phyloP scores from a whole-genome alignment of 64 coral and sea anemone species.

The Orbicella faveolata region DNA sequence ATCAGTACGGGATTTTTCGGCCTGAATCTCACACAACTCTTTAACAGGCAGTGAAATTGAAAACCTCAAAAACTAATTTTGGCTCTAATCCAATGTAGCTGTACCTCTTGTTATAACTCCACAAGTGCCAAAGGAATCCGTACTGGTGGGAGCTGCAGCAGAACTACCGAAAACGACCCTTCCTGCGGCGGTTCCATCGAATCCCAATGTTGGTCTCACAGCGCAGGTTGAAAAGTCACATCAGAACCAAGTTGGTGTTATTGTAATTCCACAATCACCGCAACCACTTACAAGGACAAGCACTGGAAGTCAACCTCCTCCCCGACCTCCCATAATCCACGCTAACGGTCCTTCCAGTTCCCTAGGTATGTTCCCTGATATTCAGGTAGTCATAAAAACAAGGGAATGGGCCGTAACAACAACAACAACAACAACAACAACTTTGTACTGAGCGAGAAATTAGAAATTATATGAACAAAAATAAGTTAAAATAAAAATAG shows the following conservation, averaged over 20 bases:
- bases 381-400: no score
- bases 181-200: not conserved
- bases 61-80: not conserved
- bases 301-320: not conserved
- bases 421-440: no score
- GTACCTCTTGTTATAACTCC: not conserved
- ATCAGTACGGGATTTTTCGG: no score
- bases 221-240: not conserved
- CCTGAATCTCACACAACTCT: no score
- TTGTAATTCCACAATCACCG: not conserved
- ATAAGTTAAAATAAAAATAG: no score
- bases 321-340: not conserved
- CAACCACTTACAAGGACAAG: not conserved
- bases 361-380: not conserved
- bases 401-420: no score
- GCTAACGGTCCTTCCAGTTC: not conserved
- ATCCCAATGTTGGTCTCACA: not conserved
- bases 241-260: not conserved
- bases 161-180: not conserved
- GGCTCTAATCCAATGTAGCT: not conserved
- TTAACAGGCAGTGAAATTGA: no score
- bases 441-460: no score
- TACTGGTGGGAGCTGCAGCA: not conserved
- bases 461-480: no score
- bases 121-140: not conserved